These are phyloP conservation scores for Drosophila sordidula DNA, from an alignment of 2,888 invertebrate genomes.

Conservation along the genomic window DNA sequence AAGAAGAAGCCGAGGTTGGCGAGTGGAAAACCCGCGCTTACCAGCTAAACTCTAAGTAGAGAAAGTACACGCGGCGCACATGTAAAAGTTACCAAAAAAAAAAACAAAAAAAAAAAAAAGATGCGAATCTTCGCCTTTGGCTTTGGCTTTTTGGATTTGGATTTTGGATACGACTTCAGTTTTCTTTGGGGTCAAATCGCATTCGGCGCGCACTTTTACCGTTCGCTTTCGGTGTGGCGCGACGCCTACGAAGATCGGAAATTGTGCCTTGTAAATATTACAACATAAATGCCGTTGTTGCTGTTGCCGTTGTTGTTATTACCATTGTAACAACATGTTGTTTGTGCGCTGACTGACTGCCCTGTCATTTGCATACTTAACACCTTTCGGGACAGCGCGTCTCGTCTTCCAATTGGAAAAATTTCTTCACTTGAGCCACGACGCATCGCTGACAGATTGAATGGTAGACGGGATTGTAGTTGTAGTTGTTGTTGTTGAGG, in stretches of 20 bases:
- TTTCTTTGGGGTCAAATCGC: constrained; percentile 74
- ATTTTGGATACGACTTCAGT: constrained; percentile 66
- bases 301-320: constrained; percentile 21
- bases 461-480: constrained; percentile 21
- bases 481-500: constrained; percentile 16
- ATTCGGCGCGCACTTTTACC: constrained; percentile 66
- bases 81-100: constrained; percentile 73
- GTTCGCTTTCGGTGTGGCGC: constrained; percentile 60
- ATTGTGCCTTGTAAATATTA: constrained; percentile 68
- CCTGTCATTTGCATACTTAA: constrained; percentile 81
- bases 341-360: constrained; percentile 40
- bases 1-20: constrained; percentile 31
- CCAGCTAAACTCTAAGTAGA: constrained; percentile 77
- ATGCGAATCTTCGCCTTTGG: constrained; percentile 75
- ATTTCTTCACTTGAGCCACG: constrained; percentile 55
- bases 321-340: constrained; percentile 35
- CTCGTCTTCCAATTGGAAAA: constrained; percentile 44
- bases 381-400: constrained; percentile 57
- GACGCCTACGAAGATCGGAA: constrained; percentile 47
- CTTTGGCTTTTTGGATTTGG: constrained; percentile 52
- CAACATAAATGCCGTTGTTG: constrained; percentile 63
- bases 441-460: constrained; percentile 50
- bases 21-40: constrained; percentile 56
- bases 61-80: constrained; percentile 73
- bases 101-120: constrained; percentile 45